Percentiles rank a stretch among this genome's conserved stretches.
These are phyloP conservation scores for Danio albolineatus DNA, from an alignment of 2,797 vertebrate species.

Conservation along the genomic window DNA sequence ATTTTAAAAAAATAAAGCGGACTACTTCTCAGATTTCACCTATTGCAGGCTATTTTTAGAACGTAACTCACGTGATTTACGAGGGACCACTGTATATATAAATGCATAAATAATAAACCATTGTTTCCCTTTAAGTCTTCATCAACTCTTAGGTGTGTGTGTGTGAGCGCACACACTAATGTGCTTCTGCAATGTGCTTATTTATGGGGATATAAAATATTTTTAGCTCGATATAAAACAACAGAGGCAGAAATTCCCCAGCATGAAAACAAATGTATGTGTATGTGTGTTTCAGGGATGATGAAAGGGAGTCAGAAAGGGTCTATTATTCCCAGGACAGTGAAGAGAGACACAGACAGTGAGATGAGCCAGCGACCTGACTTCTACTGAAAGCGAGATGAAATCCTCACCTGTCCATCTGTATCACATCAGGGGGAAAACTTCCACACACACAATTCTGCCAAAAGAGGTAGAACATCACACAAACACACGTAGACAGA, in stretches of 20 bases:
- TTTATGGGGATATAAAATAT: neutral
- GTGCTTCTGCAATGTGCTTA: neutral
- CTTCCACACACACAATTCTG: slow-evolving; percentile 33
- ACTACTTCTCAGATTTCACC: too few species aligned
- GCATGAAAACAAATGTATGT: neutral
- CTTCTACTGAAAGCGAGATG: slow-evolving; percentile 60
- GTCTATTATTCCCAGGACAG: slow-evolving; percentile 30
- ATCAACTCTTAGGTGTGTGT: slow-evolving; percentile 5
- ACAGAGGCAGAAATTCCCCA: neutral
- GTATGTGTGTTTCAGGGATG: slow-evolving; percentile 14
- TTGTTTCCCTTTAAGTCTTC: slow-evolving; percentile 21
- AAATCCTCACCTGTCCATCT: slow-evolving; percentile 58
- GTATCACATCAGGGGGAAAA: slow-evolving; percentile 60
- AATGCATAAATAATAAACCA: neutral
- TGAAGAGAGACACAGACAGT: slow-evolving; percentile 46
- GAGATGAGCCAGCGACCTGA: slow-evolving; percentile 65
- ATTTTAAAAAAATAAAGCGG: too few species aligned
- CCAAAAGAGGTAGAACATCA: slow-evolving; percentile 47
- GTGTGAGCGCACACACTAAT: neutral
- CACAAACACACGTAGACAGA: slow-evolving; percentile 51
- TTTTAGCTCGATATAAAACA: neutral
- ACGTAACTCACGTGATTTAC: too few species aligned
- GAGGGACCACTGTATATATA: too few species aligned
- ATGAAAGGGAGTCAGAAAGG: slow-evolving; percentile 12
- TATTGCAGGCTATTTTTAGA: too few species aligned